Evolutionary conservation across 2,888 invertebrate species (phyloP).

Genomic region (Pterostichus madidus): DNA sequence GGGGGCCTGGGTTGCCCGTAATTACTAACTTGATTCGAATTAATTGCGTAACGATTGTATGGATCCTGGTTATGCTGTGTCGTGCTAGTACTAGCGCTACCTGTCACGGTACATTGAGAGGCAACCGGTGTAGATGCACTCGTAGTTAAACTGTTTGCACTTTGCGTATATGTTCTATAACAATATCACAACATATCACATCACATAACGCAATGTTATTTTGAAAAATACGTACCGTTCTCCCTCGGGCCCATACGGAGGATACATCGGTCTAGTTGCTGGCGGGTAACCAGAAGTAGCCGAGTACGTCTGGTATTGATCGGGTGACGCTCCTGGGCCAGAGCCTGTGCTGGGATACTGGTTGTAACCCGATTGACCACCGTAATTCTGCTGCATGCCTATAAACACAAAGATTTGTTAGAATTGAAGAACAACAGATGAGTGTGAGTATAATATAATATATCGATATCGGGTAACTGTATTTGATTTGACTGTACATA

Average conservation of each 20-base stretch:
- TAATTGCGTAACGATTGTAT: constrained; percentile 75
- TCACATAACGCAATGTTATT: background rate
- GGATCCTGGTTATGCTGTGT: constrained; percentile 73
- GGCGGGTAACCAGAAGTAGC: constrained; percentile 80
- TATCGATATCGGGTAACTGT: constrained; percentile 10
- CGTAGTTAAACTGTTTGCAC: constrained; percentile 65
- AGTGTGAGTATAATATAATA: background rate
- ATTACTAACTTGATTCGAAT: constrained; percentile 58
- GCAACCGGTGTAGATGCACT: constrained; percentile 59
- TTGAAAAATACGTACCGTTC: constrained; percentile 80
- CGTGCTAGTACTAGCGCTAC: constrained; percentile 49
- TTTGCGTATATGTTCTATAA: constrained; percentile 62
- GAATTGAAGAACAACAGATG: background rate
- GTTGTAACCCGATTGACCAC: constrained; percentile 81
- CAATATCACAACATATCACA: background rate
- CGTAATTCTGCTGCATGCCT: constrained; percentile 78
- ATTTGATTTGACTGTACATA: constrained; percentile 13
- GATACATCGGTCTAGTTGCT: constrained; percentile 87
- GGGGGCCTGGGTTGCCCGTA: constrained; percentile 73
- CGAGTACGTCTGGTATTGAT: constrained; percentile 81
- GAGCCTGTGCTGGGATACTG: constrained; percentile 84
- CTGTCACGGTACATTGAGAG: constrained; percentile 32
- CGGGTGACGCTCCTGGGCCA: constrained; percentile 76
- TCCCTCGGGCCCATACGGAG: constrained; percentile 85
- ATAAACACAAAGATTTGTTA: constrained; percentile 67